Conservation (phyloP, 2,113 vertebrate genomes). For the Shinisaurus crocodilurus region DNA sequence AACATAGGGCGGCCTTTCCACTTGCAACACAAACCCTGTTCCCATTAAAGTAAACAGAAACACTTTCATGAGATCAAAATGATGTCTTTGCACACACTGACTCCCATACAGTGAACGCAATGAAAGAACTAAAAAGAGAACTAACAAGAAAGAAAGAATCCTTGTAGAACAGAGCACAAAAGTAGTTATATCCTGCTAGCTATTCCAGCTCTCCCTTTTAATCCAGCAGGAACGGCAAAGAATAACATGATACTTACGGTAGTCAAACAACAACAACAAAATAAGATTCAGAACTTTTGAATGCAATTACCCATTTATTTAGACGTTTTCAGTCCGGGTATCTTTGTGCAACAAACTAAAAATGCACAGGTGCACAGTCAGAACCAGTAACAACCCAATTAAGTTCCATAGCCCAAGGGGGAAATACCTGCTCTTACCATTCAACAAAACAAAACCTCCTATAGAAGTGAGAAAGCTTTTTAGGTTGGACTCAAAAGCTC, state of each 20-base stretch:
- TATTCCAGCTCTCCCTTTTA: neutral
- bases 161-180: neutral
- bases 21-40: neutral
- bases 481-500: slow-evolving; percentile 5
- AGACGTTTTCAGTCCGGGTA: neutral
- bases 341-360: neutral
- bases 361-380: neutral
- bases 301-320: neutral
- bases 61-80: neutral
- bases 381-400: neutral
- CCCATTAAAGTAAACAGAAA: slow-evolving; percentile 17
- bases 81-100: neutral
- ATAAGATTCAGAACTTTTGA: slow-evolving; percentile 1
- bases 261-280: neutral
- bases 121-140: neutral
- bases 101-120: neutral
- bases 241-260: neutral
- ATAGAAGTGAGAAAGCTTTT: neutral
- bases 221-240: neutral
- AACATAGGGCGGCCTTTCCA: neutral
- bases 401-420: neutral
- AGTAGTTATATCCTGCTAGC: neutral
- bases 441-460: neutral
- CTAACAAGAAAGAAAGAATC: neutral
- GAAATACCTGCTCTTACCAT: neutral